A percentile compares a stretch with the other conserved stretches of the same genome.
phyloP scores from a whole-genome alignment of 1,140 invertebrate species.

The Heterodera schachtii region DNA sequence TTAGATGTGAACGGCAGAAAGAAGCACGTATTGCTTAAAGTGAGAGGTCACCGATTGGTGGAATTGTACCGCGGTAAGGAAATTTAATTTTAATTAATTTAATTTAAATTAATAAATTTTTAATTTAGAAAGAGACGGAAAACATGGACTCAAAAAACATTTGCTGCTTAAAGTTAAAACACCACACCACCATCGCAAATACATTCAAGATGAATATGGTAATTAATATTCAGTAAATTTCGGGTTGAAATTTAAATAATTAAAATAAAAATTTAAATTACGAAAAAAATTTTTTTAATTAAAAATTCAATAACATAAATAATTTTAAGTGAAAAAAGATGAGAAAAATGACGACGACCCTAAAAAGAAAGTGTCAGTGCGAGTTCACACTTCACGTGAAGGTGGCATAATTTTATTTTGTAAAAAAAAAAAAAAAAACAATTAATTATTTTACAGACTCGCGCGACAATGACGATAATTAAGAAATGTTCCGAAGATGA shows the following conservation, averaged over 20 bases:
- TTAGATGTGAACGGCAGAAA: background rate
- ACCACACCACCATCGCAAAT: background rate
- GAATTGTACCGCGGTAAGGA: background rate
- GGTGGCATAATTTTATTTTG: no score
- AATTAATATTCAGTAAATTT: background rate
- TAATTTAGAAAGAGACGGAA: background rate
- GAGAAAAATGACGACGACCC: background rate
- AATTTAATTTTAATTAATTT: background rate
- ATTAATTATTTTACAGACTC: no score
- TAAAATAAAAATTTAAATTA: background rate
- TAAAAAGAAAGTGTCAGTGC: background rate
- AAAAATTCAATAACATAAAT: background rate
- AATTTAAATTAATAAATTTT: background rate
- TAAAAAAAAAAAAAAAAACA: no score
- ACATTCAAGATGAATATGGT: background rate
- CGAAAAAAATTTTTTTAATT: no score
- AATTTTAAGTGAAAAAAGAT: background rate
- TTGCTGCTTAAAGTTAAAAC: background rate
- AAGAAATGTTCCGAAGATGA: no score
- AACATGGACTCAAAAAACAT: background rate
- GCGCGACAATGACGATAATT: no score
- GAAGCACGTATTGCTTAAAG: background rate
- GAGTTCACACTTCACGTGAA: background rate
- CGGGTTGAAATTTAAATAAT: no score
- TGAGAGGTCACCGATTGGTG: background rate